Conservation (phyloP, 1,140 invertebrate genomes). For the Nephila pilipes region DNA sequence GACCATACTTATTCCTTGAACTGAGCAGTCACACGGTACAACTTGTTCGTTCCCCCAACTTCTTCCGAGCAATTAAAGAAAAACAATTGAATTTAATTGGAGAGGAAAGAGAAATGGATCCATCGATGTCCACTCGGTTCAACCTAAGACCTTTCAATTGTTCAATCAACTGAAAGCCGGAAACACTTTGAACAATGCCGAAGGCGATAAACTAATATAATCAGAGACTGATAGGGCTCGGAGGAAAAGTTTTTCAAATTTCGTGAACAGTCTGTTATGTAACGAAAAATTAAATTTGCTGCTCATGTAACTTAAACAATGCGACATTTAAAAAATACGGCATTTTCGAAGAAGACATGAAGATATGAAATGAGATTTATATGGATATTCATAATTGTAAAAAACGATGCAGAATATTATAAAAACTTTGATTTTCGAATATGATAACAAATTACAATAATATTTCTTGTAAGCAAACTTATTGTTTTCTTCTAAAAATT, state of each 20-base stretch:
- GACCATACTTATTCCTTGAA: too few species aligned
- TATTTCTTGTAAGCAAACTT: too few species aligned
- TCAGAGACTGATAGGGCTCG: background rate
- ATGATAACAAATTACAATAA: too few species aligned
- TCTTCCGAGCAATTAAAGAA: background rate
- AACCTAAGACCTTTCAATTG: background rate
- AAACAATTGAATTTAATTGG: slow-evolving; percentile 22
- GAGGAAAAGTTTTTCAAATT: background rate
- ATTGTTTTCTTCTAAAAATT: too few species aligned
- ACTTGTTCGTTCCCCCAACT: background rate
- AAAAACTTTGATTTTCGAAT: too few species aligned
- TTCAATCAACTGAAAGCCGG: background rate
- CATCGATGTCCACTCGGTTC: background rate
- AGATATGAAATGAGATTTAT: too few species aligned
- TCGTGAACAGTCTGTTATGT: background rate
- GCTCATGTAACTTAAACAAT: too few species aligned
- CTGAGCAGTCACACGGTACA: background rate
- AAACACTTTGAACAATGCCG: background rate
- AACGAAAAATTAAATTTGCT: background rate
- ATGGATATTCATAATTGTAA: too few species aligned
- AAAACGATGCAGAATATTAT: too few species aligned
- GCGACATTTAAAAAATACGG: too few species aligned
- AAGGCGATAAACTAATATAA: slow-evolving; percentile 55
- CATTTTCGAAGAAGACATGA: too few species aligned
- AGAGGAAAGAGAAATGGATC: background rate